phyloP scores from a whole-genome alignment of 2,113 vertebrate species.

The Oxygymnocypris stewartii region DNA sequence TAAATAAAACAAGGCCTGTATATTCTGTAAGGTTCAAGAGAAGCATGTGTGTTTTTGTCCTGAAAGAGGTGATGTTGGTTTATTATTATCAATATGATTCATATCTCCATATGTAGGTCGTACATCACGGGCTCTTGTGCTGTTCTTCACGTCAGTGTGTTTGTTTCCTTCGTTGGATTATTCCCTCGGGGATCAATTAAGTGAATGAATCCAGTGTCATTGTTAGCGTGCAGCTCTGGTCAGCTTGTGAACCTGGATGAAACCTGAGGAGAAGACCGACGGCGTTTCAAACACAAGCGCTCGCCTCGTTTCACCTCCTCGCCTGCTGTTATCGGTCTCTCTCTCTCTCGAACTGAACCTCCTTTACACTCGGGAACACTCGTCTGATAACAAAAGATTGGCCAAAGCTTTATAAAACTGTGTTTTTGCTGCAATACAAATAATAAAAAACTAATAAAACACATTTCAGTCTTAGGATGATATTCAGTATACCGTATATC shows the following conservation, averaged over 20 bases:
- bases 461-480: background rate
- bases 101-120: background rate
- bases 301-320: conserved; percentile 22
- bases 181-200: conserved; percentile 22
- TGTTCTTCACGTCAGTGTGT: background rate
- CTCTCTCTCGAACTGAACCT: background rate
- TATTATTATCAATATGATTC: background rate
- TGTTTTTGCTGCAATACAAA: too few species aligned
- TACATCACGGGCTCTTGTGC: background rate
- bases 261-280: conserved; percentile 34
- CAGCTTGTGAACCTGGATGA: conserved; percentile 42
- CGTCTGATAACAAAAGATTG: background rate
- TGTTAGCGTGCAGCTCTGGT: conserved; percentile 38
- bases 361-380: background rate
- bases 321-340: background rate
- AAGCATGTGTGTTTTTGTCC: background rate
- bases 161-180: background rate
- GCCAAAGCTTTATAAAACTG: background rate
- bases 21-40: background rate
- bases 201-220: conserved; percentile 32
- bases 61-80: background rate
- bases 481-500: background rate
- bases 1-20: background rate
- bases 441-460: too few species aligned
- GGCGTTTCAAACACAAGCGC: conserved; percentile 5